Conservation (phyloP, 1,140 invertebrate genomes). For the Apolygus lucorum region DNA sequence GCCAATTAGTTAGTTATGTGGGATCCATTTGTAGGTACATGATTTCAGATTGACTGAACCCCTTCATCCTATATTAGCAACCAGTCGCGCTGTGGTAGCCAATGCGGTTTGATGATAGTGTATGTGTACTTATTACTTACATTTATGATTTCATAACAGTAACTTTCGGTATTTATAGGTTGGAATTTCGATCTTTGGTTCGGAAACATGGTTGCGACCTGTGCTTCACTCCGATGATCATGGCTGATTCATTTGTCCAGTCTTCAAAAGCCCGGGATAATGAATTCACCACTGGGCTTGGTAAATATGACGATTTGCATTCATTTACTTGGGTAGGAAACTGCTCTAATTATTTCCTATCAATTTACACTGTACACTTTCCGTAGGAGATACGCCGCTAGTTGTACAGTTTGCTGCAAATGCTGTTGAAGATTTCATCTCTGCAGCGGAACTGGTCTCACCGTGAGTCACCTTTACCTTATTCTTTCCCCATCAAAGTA, state of each 20-base stretch:
- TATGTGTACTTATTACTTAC: not conserved
- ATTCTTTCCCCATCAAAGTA: no score
- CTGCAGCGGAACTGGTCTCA: constrained; percentile 72
- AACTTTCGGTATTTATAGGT: constrained; percentile 43
- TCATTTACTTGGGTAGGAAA: no score
- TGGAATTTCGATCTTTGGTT: constrained; percentile 76
- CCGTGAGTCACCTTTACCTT: no score
- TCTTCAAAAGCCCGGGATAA: constrained; percentile 77
- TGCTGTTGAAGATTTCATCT: constrained; percentile 68
- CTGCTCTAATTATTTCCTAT: not conserved
- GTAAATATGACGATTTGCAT: not conserved
- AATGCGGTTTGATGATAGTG: not conserved
- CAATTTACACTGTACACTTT: constrained; percentile 1
- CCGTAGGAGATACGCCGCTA: constrained; percentile 65
- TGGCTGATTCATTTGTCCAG: constrained; percentile 84
- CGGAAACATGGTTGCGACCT: constrained; percentile 79
- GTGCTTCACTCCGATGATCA: constrained; percentile 92
- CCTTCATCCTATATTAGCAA: not conserved
- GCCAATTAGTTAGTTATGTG: no score
- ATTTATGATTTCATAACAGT: not conserved
- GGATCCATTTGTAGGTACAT: not conserved
- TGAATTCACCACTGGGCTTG: constrained; percentile 72
- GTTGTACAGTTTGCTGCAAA: constrained; percentile 94
- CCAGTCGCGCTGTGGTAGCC: not conserved
- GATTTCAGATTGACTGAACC: not conserved